Evolutionary conservation across 2,888 invertebrate species (phyloP), one percentile per base, ranked within the genome.

Genomic region (Dysmachus trigonus): DNA sequence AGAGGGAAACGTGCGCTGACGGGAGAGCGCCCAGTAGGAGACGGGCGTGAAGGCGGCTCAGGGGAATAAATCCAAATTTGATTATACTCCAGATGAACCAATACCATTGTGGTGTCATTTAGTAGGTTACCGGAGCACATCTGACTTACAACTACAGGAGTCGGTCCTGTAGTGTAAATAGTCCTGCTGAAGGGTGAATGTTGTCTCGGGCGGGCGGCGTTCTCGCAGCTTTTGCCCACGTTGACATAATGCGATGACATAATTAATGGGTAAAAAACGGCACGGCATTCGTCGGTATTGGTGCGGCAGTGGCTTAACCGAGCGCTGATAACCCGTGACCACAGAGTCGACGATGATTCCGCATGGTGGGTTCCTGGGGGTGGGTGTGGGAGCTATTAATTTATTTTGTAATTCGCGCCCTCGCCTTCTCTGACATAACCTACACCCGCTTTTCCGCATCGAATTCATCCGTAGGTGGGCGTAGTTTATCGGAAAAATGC

Each of bases 241-340:
- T 79, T 85, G 85, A 85, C 76, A 85, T 76, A 77, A 85, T 31
- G 76, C 71, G 77, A 85, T 85, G 85, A 85, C 77, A 85, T 85
- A 85, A 85, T 85, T 85, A 85, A 85, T 85, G 77, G 77, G 38
- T 33, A 85, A 85, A 77, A 85, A 35, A 77, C 41, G 15, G 62
- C 7, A 38, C 53, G 62, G 27, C 62, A 71, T 77, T 77, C 41
- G 15, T 47, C 71, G 15, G 85, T 85, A 30, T 83, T 72, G n/a
- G 83, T 71, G 83, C 4, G 83, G 72, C 33, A 31, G 38, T 27
- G 83, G 83, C 71, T 83, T 35, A 83, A 33, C 51, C 74, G 74
- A 74, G 51, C 30, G 85, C 74, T 73, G 85, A 74, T 74, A 53
- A 31, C 72, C 62, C 62, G 35, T 62, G 53, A 41, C 62, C 81